Conservation (phyloP, 2,113 vertebrate genomes). For the Triplophysa siluroides region DNA sequence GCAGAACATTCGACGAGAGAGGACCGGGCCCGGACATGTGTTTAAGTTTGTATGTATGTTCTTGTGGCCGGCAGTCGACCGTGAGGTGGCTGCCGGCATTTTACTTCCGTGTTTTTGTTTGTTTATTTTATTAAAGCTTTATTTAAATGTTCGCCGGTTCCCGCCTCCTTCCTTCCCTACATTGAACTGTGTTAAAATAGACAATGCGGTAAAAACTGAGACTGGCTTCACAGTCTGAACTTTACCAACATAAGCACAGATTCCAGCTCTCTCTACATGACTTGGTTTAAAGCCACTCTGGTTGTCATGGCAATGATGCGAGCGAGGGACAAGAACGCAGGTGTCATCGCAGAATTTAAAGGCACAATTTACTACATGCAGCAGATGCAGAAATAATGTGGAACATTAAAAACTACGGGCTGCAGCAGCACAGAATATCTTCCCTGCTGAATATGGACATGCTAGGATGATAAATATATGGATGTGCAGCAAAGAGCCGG, state of each 20-base stretch:
- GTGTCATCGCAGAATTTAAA: slow-evolving; percentile 45
- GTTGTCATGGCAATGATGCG: slow-evolving; percentile 42
- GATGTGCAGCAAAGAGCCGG: neutral
- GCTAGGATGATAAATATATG: slow-evolving; percentile 15
- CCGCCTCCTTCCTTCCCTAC: too few relatives aligned
- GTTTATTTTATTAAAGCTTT: too few relatives aligned
- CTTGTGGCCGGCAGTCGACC: too few relatives aligned
- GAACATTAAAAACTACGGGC: slow-evolving; percentile 30
- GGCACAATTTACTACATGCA: slow-evolving; percentile 35
- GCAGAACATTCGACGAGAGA: too few relatives aligned
- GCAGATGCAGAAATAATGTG: slow-evolving; percentile 47
- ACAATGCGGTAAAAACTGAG: neutral
- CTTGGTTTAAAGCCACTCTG: slow-evolving; percentile 25
- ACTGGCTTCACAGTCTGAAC: slow-evolving; percentile 20
- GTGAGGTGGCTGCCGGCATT: too few relatives aligned
- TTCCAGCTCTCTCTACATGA: slow-evolving; percentile 21
- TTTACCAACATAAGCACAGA: slow-evolving; percentile 23
- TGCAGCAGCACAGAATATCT: neutral
- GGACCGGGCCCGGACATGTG: too few relatives aligned
- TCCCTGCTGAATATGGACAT: slow-evolving; percentile 18
- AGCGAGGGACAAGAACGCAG: slow-evolving; percentile 7
- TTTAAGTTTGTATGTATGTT: too few relatives aligned
- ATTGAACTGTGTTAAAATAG: too few relatives aligned
- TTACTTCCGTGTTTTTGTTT: too few relatives aligned
- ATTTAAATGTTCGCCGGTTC: too few relatives aligned